Evolutionary conservation across 1,140 invertebrate species (phyloP), one percentile per base, ranked within the genome.

Genomic region (Pseudomyrmex sp.): DNA sequence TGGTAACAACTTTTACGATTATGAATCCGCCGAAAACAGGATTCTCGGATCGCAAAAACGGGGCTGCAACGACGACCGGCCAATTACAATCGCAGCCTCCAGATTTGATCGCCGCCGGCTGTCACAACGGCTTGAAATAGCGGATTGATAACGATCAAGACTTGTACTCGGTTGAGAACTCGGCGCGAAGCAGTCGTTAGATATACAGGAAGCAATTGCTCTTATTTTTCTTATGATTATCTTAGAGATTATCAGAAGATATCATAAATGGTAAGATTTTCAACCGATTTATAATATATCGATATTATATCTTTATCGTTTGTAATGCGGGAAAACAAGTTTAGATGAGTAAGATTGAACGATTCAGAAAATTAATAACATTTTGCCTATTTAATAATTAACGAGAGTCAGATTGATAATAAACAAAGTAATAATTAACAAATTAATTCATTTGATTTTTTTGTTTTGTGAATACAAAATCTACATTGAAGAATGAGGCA

Each of bases 21-120:
- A 79, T 73, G 52, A 46, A 26, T 70, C 65, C 68, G 35, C 74
- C 68, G 52, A 85, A 86, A 86, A 86, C 85, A 69, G 85, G 85
- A 86, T 85, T 86, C 61, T 23, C 20, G 58, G n/a, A 10, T 54
- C 70, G 52, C 23, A 54, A 35, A 76, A 75, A 52, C 15, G 54
- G 35, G 5, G 15, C 63, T 77, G 46, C 62, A 68, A 68, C 75
- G 46, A 5, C 73, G 20, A 10, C 58, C 15, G 4, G 20, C 20
- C 46, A 76, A 76, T 56, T 76, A 35, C 63, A 68, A 65, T 65
- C n/a, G 20, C 13, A 26, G 23, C 48, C 48, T 61, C 63, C 62
- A 48, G 65, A 66, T 70, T n/a, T 70, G 68, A 46, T 59, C 5
- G 35, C 23, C 9, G 63, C 5, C 44, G 63, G 52, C 52, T 65